These are phyloP conservation scores for Lepidocyrtoides sp. DNA, from an alignment of 2,888 invertebrate species.

Conservation along the genomic window DNA sequence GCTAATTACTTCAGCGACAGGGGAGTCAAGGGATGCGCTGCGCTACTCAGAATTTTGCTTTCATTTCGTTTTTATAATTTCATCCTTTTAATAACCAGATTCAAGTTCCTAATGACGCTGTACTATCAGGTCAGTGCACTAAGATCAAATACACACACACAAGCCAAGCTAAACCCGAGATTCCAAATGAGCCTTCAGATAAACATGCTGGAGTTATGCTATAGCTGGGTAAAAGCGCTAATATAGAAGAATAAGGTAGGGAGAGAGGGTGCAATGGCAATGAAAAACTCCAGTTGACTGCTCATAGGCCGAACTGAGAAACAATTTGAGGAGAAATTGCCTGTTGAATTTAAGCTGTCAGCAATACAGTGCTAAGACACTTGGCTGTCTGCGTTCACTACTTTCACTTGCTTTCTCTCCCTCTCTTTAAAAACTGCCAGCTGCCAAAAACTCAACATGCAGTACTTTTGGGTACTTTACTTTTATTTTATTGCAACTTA, in stretches of 20 bases:
- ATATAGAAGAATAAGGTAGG: not conserved
- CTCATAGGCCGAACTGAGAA: not conserved
- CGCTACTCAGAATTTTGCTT: too few relatives aligned
- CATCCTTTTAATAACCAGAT: too few relatives aligned
- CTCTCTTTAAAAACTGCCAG: not conserved
- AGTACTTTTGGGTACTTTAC: not conserved
- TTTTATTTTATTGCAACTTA: not conserved
- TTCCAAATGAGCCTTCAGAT: not conserved
- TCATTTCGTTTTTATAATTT: too few relatives aligned
- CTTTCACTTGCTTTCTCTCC: not conserved
- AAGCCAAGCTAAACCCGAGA: not conserved
- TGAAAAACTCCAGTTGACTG: not conserved
- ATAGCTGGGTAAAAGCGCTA: not conserved
- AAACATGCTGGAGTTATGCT: not conserved
- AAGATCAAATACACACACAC: too few relatives aligned
- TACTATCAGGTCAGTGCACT: too few relatives aligned
- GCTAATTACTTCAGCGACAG: too few relatives aligned
- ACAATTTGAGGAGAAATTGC: not conserved
- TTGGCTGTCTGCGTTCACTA: not conserved
- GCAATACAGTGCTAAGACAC: not conserved
- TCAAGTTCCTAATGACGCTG: too few relatives aligned
- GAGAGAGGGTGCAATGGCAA: not conserved
- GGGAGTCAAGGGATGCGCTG: too few relatives aligned
- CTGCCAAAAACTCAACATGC: not conserved
- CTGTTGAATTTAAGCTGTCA: conserved; percentile 28